These are phyloP conservation scores for Aplodontia rufa DNA, from an alignment of 2,113 vertebrate species.

Conservation along the genomic window DNA sequence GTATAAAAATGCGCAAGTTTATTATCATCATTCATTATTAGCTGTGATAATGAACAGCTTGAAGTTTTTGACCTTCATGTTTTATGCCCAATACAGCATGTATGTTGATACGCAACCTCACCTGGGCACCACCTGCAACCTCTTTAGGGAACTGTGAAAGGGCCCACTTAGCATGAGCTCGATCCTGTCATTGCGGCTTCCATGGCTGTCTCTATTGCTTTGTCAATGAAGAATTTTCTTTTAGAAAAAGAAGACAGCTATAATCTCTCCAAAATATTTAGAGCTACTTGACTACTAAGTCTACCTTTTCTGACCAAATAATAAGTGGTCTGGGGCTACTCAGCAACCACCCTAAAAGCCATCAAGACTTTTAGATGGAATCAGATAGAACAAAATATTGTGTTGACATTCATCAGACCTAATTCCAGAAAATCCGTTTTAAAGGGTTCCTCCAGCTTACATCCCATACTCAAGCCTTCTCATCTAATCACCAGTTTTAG, in stretches of 20 bases:
- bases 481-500: neutral
- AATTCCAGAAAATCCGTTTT: neutral
- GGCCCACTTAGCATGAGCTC: neutral
- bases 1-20: neutral
- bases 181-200: neutral
- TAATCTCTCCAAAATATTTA: neutral
- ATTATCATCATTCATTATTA: neutral
- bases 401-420: neutral
- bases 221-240: neutral
- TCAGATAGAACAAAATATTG: neutral
- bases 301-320: neutral
- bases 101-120: neutral
- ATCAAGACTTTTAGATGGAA: neutral
- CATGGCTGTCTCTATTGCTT: neutral
- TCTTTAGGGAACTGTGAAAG: neutral
- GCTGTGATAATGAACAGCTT: neutral
- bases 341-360: neutral
- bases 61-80: neutral
- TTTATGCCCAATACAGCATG: neutral
- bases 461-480: neutral
- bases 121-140: neutral
- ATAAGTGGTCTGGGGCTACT: neutral
- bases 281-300: neutral
- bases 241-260: conserved; percentile 20
- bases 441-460: neutral